Evolutionary conservation across 2,113 vertebrate genomes (phyloP).

Genomic region (Ardeotis arabs): DNA sequence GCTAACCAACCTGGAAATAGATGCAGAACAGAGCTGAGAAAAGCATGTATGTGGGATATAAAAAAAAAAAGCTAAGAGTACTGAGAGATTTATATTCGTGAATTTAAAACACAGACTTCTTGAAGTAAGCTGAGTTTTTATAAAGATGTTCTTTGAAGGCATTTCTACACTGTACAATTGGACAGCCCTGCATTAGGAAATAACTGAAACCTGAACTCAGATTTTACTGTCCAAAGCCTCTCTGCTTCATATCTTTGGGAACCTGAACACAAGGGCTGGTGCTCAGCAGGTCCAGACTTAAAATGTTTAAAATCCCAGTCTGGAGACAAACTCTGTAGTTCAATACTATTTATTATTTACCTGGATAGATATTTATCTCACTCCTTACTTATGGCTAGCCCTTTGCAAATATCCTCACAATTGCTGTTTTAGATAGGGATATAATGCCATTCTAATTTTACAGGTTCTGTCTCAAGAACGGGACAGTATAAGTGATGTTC

Average conservation of each 20-base stretch:
- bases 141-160: not conserved
- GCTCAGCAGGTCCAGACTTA: not conserved
- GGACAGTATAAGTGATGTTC: not conserved
- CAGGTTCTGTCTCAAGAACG: not conserved
- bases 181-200: not conserved
- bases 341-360: not conserved
- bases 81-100: not conserved
- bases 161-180: not conserved
- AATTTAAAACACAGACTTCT: not conserved
- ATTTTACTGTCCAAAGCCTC: not conserved
- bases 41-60: rapidly evolving
- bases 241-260: not conserved
- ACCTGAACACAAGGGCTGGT: not conserved
- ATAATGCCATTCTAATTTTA: not conserved
- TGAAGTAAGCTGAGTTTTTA: not conserved
- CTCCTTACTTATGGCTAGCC: not conserved
- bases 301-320: not conserved
- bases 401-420: not conserved
- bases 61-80: too few relatives aligned
- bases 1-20: not conserved
- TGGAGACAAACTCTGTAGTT: not conserved
- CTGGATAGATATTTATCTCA: not conserved
- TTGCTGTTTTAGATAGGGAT: not conserved
- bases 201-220: not conserved
- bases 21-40: not conserved